phyloP scores from a whole-genome alignment of 2,113 vertebrate genomes.

The Myodes glareolus region DNA sequence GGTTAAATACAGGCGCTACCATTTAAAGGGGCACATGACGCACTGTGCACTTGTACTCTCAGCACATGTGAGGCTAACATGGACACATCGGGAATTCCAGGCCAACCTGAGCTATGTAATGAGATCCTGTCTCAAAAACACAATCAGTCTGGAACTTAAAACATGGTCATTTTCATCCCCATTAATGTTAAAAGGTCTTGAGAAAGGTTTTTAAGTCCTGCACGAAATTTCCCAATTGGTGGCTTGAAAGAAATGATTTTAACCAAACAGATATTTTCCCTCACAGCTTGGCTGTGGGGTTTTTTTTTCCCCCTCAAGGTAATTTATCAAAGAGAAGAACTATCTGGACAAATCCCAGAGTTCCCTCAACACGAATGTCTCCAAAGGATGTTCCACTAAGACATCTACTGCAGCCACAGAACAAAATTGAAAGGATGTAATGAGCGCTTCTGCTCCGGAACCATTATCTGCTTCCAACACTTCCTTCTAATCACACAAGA shows the following conservation, averaged over 20 bases:
- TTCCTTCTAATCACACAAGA: conserved; percentile 27
- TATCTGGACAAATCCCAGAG: conserved; percentile 46
- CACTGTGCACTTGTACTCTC: no score
- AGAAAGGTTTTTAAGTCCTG: conserved; percentile 25
- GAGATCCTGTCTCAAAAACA: background rate
- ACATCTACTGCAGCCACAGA: background rate
- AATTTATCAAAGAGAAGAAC: conserved; percentile 40
- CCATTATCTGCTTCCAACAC: conserved; percentile 29
- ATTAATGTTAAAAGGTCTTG: background rate
- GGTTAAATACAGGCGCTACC: background rate
- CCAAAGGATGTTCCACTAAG: background rate
- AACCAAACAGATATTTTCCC: background rate
- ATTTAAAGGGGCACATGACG: background rate
- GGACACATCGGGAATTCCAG: background rate
- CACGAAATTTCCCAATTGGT: background rate
- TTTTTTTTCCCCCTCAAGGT: background rate
- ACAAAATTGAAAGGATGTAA: conserved; percentile 2
- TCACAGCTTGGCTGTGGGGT: background rate
- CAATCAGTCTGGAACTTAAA: background rate
- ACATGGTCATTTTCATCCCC: background rate
- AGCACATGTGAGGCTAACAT: no score
- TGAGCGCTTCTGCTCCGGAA: background rate
- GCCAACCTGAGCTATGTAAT: background rate
- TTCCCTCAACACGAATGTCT: background rate
- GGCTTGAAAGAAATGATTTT: background rate